Base-by-base conservation (phyloP, 2,888 invertebrate species). In the Eurois occulta region DNA sequence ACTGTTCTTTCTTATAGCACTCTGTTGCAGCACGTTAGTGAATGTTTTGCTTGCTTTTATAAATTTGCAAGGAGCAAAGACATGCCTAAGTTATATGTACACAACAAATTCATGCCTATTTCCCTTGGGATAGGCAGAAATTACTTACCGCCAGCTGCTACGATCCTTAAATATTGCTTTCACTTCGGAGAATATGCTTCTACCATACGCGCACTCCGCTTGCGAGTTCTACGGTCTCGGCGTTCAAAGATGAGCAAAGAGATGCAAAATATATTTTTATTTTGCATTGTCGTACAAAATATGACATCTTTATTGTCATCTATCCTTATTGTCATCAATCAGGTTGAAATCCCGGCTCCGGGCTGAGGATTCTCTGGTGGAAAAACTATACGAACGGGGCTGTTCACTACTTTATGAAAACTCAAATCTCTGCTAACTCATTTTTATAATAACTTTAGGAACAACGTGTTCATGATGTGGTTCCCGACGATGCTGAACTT, bases 1-100 rank as follows among this genome's bases (percentile, higher is more conserved):
- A 46, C 93, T 97, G 8, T 97, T 97, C 88, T 94, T 94, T 65
- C 94, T 97, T 13, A 95, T 97, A 90, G 96, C 97, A 78, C 91
- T 97, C 2, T 97, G 97, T 83, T 97, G 97, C 95, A 97, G 97
- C 90, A 97, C 97, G 97, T 97, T 92, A 95, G 96, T 48, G 6
- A 32, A 32, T 46, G 8, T 60, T 93, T 60, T 32, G 10, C 3
- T 78, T 79, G 72, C 72, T 72, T 4, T 68, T 13, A 46, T 16
- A 48, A 55, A 32, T 38, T 0, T 72, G 18, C 1, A 24, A 72
- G 72, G 77, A 38, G 64, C 46, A 21, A 8, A 24, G 7, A 46
- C 1, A 11, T 62, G 10, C 58, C 16, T 28, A n/a, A n/a, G n/a
- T n/a, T n/a, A n/a, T n/a, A 16, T 2, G 28, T 28, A 58, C 16